Base-by-base conservation (phyloP, 2,113 vertebrate genomes). In the Sclerurus mexicanus region DNA sequence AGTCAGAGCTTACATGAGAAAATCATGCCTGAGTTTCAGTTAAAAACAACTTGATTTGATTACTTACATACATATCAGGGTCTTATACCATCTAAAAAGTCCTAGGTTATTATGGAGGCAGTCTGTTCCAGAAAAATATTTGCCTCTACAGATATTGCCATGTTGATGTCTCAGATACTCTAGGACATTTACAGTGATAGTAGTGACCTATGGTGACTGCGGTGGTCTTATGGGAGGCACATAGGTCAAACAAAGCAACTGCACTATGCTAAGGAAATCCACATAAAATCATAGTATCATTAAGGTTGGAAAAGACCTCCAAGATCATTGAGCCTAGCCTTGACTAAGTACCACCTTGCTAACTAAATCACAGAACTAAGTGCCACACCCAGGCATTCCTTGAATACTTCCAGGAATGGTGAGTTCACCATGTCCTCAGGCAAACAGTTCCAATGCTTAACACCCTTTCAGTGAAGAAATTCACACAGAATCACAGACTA, bases 131-230 rank as follows among this genome's bases (percentile, higher is more conserved):
- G 35, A 56, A 85, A 82, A 64, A 1, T 17, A 40, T 7, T 31
- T 19, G 0, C 11, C 27, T 58, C 6, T 60, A 7, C 4, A 12
- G 7, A 19, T 52, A 76, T 12, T 15, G 28, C 6, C 6, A 31
- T 68, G 23, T 10, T 20, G 24, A 18, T 58, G 35, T 71, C 25
- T 47, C 63, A 42, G 11, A 35, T 35, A 40, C 7, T 63, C 25
- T 11, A 77, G 8, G 23, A 52, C 13, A 77, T 33, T 16, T 52
- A 7, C 14, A 37, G 9, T 42, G 8, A 8, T 22, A 50, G 14
- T 19, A 77, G 20, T 23, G 25, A 55, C 4, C 5, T 71, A 14
- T 27, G 31, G 11, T 55, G 33, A 60, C 25, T 40, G 12, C 49
- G 17, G 12, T 13, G 10, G 8, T 60, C 18, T 15, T 37, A 44